These are phyloP conservation scores for Caenorhabditis parvicauda DNA, from an alignment of 2,888 invertebrate genomes.

Conservation along the genomic window DNA sequence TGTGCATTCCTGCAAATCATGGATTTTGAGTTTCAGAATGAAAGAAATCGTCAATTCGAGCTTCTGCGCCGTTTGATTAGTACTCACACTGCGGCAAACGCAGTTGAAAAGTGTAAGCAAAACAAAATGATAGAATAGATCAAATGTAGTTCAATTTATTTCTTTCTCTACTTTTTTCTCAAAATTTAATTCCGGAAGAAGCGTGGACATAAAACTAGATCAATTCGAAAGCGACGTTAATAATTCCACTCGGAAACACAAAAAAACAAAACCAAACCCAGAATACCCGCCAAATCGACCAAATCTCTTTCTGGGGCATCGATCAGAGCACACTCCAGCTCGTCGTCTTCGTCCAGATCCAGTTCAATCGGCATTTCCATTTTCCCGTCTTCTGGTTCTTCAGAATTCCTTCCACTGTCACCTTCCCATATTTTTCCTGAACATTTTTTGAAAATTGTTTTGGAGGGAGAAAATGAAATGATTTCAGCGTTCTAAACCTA, in stretches of 20 bases:
- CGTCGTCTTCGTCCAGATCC: conserved; percentile 58
- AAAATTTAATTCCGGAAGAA: background rate
- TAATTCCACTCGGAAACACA: background rate
- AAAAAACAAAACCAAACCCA: conserved; percentile 32
- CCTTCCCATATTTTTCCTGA: conserved; percentile 36
- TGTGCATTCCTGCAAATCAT: conserved; percentile 96
- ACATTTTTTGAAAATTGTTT: background rate
- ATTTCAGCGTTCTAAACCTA: no score
- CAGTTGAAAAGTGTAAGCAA: no score
- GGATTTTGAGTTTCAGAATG: no score
- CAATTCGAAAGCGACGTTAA: background rate
- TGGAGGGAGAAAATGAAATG: background rate
- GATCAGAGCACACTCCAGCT: conserved; percentile 82
- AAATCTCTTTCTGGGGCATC: conserved; percentile 90
- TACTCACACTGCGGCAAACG: no score
- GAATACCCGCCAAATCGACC: conserved; percentile 89
- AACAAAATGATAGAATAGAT: no score
- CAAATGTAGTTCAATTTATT: no score
- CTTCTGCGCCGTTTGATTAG: no score
- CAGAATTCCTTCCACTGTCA: conserved; percentile 32
- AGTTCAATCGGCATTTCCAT: conserved; percentile 62
- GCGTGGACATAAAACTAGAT: background rate
- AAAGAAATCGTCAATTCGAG: no score
- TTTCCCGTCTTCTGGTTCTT: conserved; percentile 22
- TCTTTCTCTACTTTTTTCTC: no score